Conservation (phyloP, 2,888 invertebrate genomes). For the Philopedon plagiatum region DNA sequence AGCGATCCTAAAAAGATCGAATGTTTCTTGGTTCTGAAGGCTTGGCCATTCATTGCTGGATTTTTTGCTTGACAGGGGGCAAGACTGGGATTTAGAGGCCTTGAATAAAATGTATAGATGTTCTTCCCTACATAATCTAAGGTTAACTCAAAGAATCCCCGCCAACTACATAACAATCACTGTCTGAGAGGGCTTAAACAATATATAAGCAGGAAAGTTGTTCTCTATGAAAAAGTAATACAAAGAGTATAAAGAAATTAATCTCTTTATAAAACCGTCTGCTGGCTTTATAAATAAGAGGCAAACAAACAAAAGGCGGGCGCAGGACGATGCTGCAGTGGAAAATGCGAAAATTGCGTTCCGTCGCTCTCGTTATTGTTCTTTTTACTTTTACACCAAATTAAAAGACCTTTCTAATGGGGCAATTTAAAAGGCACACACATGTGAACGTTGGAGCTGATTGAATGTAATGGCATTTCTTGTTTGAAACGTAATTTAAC, state of each 20-base stretch:
- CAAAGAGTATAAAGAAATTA: background rate
- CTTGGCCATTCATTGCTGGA: no score
- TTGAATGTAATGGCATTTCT: background rate
- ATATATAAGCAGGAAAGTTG: background rate
- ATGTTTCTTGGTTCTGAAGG: no score
- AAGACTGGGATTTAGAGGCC: no score
- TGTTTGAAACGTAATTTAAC: no score
- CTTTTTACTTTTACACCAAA: conserved; percentile 1
- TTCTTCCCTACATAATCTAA: no score
- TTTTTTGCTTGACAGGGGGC: no score
- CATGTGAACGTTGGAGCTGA: background rate
- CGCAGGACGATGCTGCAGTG: background rate
- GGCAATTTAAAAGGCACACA: background rate
- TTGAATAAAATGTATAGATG: no score
- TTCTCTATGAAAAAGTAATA: background rate
- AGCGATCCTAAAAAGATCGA: no score
- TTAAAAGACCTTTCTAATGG: background rate
- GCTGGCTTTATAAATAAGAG: background rate
- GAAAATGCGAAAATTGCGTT: conserved; percentile 11
- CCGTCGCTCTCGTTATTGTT: background rate
- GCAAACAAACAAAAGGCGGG: conserved; percentile 5
- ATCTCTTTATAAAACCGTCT: conserved; percentile 5
- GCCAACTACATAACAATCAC: no score
- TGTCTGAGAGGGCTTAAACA: no score
- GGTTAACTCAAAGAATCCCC: no score